A percentile compares a stretch with the other conserved stretches of the same genome.
Conservation (phyloP, 2,797 vertebrate species). For the Carduelis carduelis region DNA sequence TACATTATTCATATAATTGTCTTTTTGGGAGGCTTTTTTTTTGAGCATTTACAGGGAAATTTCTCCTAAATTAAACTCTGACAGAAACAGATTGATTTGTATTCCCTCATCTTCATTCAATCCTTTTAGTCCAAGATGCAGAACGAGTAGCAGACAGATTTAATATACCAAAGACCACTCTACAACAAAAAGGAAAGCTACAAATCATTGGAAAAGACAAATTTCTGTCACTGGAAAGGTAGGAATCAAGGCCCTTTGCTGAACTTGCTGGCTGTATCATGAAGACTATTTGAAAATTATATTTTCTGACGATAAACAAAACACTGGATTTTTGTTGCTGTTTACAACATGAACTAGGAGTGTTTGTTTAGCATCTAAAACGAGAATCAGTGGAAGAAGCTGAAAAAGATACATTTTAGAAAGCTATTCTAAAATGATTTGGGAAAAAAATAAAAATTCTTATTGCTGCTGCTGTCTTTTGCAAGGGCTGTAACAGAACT, state of each 20-base stretch:
- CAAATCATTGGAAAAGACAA: neutral
- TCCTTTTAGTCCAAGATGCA: neutral
- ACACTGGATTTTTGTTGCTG: neutral
- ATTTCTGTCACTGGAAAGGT: neutral
- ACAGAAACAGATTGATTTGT: neutral
- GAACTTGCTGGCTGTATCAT: neutral
- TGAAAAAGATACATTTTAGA: neutral
- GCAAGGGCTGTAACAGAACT: neutral
- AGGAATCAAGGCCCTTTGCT: neutral
- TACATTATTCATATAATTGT: neutral
- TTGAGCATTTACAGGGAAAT: neutral
- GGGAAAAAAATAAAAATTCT: neutral
- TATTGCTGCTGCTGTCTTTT: neutral
- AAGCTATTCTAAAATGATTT: neutral
- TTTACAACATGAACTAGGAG: neutral
- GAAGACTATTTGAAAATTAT: neutral
- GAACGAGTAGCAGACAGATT: neutral
- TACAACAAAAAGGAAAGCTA: neutral
- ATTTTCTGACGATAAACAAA: neutral
- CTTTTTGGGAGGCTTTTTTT: neutral
- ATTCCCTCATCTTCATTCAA: neutral
- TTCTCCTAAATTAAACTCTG: neutral
- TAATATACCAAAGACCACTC: neutral
- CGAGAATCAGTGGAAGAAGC: neutral
- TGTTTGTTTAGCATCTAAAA: neutral